Evolutionary conservation across 2,888 invertebrate genomes (phyloP).

Genomic region (Notodonta ziczac): DNA sequence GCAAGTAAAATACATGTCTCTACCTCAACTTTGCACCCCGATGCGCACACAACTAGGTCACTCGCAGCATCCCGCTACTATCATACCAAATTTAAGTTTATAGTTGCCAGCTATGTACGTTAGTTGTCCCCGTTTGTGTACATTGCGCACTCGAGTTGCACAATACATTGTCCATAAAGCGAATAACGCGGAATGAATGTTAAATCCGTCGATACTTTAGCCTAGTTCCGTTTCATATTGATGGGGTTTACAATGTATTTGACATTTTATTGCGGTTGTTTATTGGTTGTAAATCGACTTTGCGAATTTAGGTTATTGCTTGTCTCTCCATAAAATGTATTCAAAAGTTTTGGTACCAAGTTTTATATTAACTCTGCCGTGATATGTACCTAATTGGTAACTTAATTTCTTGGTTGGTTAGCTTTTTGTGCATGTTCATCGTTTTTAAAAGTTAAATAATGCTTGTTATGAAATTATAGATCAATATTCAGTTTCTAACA

Average conservation of each 20-base stretch:
- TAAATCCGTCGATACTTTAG: constrained; percentile 14
- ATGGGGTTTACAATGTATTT: constrained; percentile 2
- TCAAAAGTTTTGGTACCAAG: background rate
- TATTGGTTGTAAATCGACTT: background rate
- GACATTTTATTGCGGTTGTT: constrained; percentile 3
- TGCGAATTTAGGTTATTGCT: background rate
- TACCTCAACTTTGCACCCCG: constrained; percentile 19
- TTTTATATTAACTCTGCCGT: background rate
- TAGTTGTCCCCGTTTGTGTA: constrained; percentile 23
- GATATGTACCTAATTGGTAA: too few species aligned
- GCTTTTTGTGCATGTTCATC: too few species aligned
- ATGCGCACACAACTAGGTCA: constrained; percentile 26
- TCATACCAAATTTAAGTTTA: constrained; percentile 25
- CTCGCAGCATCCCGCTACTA: constrained; percentile 20
- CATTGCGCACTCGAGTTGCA: constrained; percentile 25
- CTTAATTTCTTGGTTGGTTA: too few species aligned
- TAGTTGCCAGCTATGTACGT: constrained; percentile 14
- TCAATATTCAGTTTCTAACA: too few species aligned
- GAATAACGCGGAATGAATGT: constrained; percentile 22
- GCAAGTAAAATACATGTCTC: too few species aligned
- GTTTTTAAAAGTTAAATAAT: too few species aligned
- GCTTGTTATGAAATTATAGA: too few species aligned
- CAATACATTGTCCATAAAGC: constrained; percentile 19
- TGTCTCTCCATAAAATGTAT: background rate
- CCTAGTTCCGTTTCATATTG: background rate